phyloP scores from a whole-genome alignment of 2,113 vertebrate species.

The Eonycteris spelaea region DNA sequence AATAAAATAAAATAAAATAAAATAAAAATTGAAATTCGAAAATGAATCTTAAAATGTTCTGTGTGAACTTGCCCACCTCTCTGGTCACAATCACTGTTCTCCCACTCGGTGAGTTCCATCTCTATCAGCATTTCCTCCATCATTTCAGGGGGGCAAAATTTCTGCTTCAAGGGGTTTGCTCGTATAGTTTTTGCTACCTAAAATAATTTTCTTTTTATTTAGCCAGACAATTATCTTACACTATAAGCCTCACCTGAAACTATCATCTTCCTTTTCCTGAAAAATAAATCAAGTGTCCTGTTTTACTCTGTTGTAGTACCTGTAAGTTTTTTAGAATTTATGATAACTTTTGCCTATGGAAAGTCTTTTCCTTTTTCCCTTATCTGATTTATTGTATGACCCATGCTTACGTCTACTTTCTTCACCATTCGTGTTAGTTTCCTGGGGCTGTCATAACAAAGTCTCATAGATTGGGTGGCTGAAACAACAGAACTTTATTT shows the following conservation, averaged over 20 bases:
- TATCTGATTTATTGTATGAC: not conserved
- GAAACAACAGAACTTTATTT: not conserved
- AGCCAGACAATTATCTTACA: not conserved
- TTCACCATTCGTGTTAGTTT: not conserved
- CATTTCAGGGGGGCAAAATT: not conserved
- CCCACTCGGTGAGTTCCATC: not conserved
- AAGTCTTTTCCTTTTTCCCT: not conserved
- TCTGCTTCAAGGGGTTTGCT: not conserved
- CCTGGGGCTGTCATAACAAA: not conserved
- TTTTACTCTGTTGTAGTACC: not conserved
- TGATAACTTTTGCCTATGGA: not conserved
- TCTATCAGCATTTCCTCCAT: not conserved
- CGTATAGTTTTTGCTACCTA: not conserved
- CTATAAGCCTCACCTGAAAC: not conserved
- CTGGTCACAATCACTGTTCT: not conserved
- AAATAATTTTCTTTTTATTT: not conserved
- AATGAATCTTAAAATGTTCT: not conserved
- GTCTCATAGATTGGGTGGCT: not conserved
- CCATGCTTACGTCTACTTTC: not conserved
- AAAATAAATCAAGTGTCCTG: not conserved
- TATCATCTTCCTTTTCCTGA: not conserved
- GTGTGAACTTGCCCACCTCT: too few species aligned
- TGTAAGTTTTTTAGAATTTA: not conserved
- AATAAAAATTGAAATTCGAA: not conserved
- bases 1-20: too few species aligned